Evolutionary conservation across 2,113 vertebrate species (phyloP), one percentile per base, ranked within the genome.

Genomic region (Ochotona princeps): DNA sequence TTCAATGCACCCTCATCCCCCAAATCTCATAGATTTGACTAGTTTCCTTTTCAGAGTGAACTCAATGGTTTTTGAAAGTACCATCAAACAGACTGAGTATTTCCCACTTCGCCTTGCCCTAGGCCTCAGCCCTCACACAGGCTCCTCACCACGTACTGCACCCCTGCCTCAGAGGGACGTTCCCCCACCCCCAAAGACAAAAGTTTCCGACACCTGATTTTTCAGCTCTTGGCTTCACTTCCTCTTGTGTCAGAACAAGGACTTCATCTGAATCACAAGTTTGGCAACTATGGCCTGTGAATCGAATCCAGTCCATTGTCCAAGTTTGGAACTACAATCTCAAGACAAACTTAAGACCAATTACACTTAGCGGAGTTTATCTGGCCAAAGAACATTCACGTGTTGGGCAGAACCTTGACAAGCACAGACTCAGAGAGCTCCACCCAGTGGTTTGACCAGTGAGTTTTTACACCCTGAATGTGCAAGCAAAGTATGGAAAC

Each of bases 321-420:
- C 69, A 23, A 54, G 91, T 79, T 57, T 49, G 6, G 75, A 95
- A 82, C 35, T 86, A 87, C 82, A 76, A 30, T 26, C 30, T 32
- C 57, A 25, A 76, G 35, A 75, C 67, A 83, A 35, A 47, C 30
- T 93, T 67, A 15, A 25, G 38, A 35, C 28, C 47, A 49, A 89
- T 25, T 6, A 67, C 67, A 69, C 35, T 20, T 32, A 76, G 60
- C 20, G n/a, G 6, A 38, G n/a, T 76, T 92, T 61, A 75, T 67
- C 38, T 32, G 20, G 28, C 28, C 85, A 76, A 60, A 83, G 63
- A 28, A 61, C 1, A 49, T 51, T 75, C 17, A 13, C 69, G 30
- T 69, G 13, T 67, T 44, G 5, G 61, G 49, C 35, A 67, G 72
- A 60, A 17, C 6, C 47, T 69, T 28, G 47, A n/a, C 17, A 35